Evolutionary conservation across 2,113 vertebrate species (phyloP).

Genomic region (Myiozetetes cayanensis): DNA sequence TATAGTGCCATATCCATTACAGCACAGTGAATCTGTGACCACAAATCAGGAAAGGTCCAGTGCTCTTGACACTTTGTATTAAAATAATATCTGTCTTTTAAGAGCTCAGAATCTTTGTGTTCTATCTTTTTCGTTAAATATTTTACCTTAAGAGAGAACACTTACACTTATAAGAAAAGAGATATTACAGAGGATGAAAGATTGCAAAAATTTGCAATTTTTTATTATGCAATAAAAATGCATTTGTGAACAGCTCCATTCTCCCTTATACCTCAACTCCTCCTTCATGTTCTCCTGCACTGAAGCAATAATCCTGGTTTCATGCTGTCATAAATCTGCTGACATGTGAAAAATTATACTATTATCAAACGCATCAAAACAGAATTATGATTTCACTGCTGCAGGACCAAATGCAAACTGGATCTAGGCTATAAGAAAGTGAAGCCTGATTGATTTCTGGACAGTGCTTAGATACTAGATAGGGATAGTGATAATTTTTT

Average conservation of each 20-base stretch:
- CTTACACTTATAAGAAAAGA: not conserved
- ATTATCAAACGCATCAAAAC: slow-evolving; percentile 52
- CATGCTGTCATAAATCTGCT: slow-evolving; percentile 61
- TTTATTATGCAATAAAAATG: slow-evolving; percentile 32
- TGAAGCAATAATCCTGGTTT: slow-evolving; percentile 60
- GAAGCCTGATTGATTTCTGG: slow-evolving; percentile 24
- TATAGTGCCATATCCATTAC: slow-evolving; percentile 61
- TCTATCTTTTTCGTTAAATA: not conserved
- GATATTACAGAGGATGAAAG: not conserved
- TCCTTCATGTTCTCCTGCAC: slow-evolving; percentile 17
- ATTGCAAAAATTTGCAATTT: not conserved
- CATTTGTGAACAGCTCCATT: slow-evolving; percentile 14
- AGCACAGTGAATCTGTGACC: slow-evolving; percentile 12
- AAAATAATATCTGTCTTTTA: slow-evolving; percentile 45
- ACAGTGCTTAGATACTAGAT: not conserved
- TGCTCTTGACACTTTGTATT: slow-evolving; percentile 15
- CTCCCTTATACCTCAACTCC: not conserved
- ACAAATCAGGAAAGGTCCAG: slow-evolving; percentile 32
- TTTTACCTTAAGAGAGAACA: not conserved
- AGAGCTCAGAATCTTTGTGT: slow-evolving; percentile 12
- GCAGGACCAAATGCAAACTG: slow-evolving; percentile 11
- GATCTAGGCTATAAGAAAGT: not conserved
- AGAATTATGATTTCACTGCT: slow-evolving; percentile 47
- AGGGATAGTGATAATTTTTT: not conserved
- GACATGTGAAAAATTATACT: slow-evolving; percentile 63